Base-by-base conservation (phyloP, 2,888 invertebrate species). In the Dendrolimus houi region DNA sequence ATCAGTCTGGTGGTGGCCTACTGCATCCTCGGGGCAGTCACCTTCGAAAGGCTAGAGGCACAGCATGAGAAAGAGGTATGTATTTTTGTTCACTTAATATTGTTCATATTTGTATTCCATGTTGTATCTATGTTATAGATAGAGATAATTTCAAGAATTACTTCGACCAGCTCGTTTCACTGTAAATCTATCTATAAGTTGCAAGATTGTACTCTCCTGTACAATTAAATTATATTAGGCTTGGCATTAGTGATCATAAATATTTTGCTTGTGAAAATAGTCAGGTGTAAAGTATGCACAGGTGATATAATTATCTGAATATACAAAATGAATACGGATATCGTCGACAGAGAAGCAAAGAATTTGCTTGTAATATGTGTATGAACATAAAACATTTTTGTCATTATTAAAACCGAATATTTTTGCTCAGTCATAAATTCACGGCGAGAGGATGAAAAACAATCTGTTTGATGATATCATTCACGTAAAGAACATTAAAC, bases 1-100 rank as follows among this genome's bases (percentile, higher is more conserved):
- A 94, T 97, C 69, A 94, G 96, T 60, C 89, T 97, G 78, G 97
- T 98, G 67, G 96, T 97, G 62, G 95, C 96, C 42, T 98, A 98
- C 87, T 97, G 97, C 86, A 93, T 97, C 70, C 93, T 96, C 58
- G 97, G 97, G 9, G 97, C 97, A 13, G 94, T 95, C 77, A 94
- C 96, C 60, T 97, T 98, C 85, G 94, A 95, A 81, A 91, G 92
- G 56, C 89, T 97, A 59, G 97, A 97, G 76, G 92, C 93, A 8
- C 92, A 92, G 55, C 93, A 96, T 72, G 97, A 97, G 80, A 91
- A 88, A 68, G 92, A 93, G 86, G 96, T 96, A 78, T 79, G 85
- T 71, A 8, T 12, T 29, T 8, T n/a, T 1, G n/a, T 12, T 8
- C 10, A 8, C 14, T 53, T 2, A 3, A 53, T 29, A 52, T 13